phyloP scores from a whole-genome alignment of 2,888 invertebrate genomes.

The Eupithecia exiguata region DNA sequence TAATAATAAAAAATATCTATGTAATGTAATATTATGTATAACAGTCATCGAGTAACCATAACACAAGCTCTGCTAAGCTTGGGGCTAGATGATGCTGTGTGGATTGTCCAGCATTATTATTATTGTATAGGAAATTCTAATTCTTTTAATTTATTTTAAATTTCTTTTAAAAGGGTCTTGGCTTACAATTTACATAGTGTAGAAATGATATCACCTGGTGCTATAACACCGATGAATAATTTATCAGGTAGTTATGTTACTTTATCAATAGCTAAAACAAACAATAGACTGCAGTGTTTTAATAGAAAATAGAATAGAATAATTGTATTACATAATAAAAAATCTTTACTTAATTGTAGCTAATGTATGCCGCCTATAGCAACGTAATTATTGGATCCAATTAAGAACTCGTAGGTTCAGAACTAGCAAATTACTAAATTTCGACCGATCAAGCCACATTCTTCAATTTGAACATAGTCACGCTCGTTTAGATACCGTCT shows the following conservation, averaged over 20 bases:
- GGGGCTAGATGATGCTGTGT: no score
- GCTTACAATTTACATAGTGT: not conserved
- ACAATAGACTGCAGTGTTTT: not conserved
- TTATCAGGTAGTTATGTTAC: not conserved
- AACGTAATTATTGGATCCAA: no score
- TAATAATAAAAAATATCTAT: no score
- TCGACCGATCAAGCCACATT: constrained; percentile 54
- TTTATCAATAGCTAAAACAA: not conserved
- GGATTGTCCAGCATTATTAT: no score
- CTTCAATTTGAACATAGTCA: constrained; percentile 31
- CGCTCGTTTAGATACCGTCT: constrained; percentile 12
- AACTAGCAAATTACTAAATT: constrained; percentile 2
- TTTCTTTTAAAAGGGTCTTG: not conserved
- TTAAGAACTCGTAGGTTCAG: not conserved
- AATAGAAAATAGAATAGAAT: not conserved
- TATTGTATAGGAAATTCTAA: not conserved
- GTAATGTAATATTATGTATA: no score
- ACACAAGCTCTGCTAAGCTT: no score
- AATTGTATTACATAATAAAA: not conserved
- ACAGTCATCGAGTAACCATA: no score
- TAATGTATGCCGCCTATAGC: not conserved
- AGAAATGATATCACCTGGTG: not conserved
- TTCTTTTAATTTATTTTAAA: not conserved
- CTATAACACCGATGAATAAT: not conserved
- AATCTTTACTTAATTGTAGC: not conserved